Evolutionary conservation across 2,888 invertebrate species (phyloP), one percentile per base, ranked within the genome.

Genomic region (Athrips mouffetella): DNA sequence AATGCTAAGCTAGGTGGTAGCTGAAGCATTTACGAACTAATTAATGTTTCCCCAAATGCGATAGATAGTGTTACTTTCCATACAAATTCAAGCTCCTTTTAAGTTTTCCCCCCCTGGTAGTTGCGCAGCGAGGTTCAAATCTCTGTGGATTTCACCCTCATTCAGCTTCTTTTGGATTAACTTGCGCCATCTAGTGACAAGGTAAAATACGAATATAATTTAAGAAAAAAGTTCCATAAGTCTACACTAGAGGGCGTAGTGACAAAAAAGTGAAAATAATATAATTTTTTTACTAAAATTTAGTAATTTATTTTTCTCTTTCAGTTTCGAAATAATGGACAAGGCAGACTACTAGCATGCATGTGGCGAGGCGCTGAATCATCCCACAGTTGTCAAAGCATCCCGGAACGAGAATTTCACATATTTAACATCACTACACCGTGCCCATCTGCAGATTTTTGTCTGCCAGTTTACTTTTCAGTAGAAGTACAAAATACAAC

Each of bases 301-400:
- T 29, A 18, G 15, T 2, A 11, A 31, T 29, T 3, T 8, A 21
- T 20, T 31, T 45, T 16, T 7, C 50, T 47, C 30, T 62, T 61
- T 37, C 50, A 89, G 88, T 81, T 93, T 58, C 89, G 89, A 57
- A 90, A 89, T 47, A 73, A 77, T 18, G 89, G 86, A 0, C 89
- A 88, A 62, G 91, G 91, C 0, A 77, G 73, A 44, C 69, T 93
- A 39, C 76, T 82, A 44, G 89, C 92, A 1, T 94, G 94, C 63
- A 89, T 89, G 45, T 89, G 91, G 72, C 78, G 87, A 3, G 78
- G 84, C 1, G 78, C 79, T 6, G 85, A 88, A 30, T 63, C 70
- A 1, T 73, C 86, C 15, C 87, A 80, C 59, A 71, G 70, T 53
- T 91, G 91, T 62, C 88, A 89, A 64, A 76, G 73, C 1, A 62